Base-by-base conservation (phyloP, 2,888 invertebrate genomes). In the Dilophus febrilis region DNA sequence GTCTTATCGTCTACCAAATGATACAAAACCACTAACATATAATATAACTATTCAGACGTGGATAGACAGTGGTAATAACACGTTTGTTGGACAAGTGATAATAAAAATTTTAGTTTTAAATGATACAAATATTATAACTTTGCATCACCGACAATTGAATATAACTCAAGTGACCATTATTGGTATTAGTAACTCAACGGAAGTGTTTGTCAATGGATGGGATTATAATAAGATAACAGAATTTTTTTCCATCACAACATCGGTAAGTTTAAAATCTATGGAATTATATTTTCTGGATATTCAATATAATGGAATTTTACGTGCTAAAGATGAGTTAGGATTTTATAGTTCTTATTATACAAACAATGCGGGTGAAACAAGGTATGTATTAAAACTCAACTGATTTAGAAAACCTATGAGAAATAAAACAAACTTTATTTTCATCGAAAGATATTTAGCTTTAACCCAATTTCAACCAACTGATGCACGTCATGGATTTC, bases 401-500 rank as follows among this genome's bases (percentile, higher is more conserved):
- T 22, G 8, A 22, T 6, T 22, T 22, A 22, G 22, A 22, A 22
- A 22, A 22, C n/a, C n/a, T n/a, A n/a, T 6, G 8, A 22, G 8
- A 22, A 22, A 22, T 6, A 22, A 6, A 22, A 22, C 22, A 22
- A 22, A 22, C 4, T 14, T n/a, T 35, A 22, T 22, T 5, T 11
- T 8, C 17, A 34, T 7, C 12, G 12, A 11, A 8, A 72, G 73
- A 37, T 67, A 65, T 47, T 51, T 75, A 2, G 66, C 70, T 3
- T 65, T 71, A 1, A 73, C 75, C 0, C 74, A 75, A 41, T 68
- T 77, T 33, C 71, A 75, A 51, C 67, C 74, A 0, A 68, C 68
- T 1, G 63, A 64, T 32, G 72, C 74, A 1, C 66, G 75, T 2
- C 59, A 64, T 12, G 74, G 72, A 0, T 77, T 78, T 53, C 79